phyloP scores from a whole-genome alignment of 2,888 invertebrate species.

The Pyralis farinalis region DNA sequence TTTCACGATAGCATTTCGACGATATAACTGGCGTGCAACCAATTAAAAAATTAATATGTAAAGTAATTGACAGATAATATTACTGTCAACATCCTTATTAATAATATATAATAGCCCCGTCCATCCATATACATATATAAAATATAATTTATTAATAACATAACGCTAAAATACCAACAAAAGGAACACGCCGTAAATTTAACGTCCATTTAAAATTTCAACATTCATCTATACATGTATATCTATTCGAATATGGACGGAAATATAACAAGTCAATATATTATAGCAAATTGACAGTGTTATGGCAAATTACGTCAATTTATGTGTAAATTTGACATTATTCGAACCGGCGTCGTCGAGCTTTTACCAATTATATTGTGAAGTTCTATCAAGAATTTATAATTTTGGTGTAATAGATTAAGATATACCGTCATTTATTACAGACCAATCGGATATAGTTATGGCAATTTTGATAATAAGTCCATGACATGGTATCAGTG shows the following conservation, averaged over 20 bases:
- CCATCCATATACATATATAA: slow-evolving; percentile 10
- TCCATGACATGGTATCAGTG: too few species aligned
- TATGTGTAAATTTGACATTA: slow-evolving; percentile 44
- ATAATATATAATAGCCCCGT: slow-evolving; percentile 3
- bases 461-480: too few species aligned
- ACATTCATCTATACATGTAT: slow-evolving; percentile 24
- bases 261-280: slow-evolving; percentile 28
- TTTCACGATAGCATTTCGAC: too few species aligned
- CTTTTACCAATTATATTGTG: slow-evolving; percentile 1
- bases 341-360: slow-evolving; percentile 7
- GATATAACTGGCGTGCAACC: too few species aligned
- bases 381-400: too few species aligned
- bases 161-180: slow-evolving; percentile 16
- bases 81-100: slow-evolving; percentile 4
- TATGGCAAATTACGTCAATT: slow-evolving; percentile 51
- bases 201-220: slow-evolving; percentile 34
- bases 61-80: not conserved
- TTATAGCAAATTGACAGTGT: slow-evolving; percentile 42
- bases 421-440: too few species aligned
- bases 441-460: too few species aligned
- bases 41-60: too few species aligned
- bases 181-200: slow-evolving; percentile 33
- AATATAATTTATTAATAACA: slow-evolving; percentile 15
- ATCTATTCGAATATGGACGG: not conserved
- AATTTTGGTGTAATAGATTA: too few species aligned